Base-by-base conservation (phyloP, 2,888 invertebrate genomes). In the Heliconius ismenius region DNA sequence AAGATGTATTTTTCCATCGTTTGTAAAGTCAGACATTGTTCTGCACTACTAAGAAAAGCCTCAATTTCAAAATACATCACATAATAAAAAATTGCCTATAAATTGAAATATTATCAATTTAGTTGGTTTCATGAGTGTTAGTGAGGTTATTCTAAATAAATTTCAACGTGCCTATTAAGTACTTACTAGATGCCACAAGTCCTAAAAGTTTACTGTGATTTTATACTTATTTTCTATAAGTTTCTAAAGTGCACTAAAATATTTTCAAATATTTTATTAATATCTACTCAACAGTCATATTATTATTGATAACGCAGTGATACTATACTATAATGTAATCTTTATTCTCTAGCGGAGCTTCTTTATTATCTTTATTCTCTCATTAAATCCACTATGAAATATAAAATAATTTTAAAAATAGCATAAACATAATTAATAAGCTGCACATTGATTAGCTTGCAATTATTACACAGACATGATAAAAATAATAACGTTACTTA, bases 401-500 rank as follows among this genome's bases (percentile, higher is more conserved):
- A 65, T 24, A 65, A 65, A 39, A 36, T 36, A 54, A 21, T 13
- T 36, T 0, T 13, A 39, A 4, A 18, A 39, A 11, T 39, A 67
- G 39, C 39, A 67, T 11, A 62, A 26, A 62, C 2, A n/a, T 13
- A n/a, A 28, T 58, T 21, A n/a, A 70, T 7, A 32, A 58, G n/a
- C n/a, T 21, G n/a, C 15, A 32, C 15, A 70, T n/a, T 58, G 3
- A 58, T 70, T n/a, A 6, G 70, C 28, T 70, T 58, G 54, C 2
- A 67, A 39, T 67, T 24, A 15, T 24, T 36, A 73, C 39, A 62
- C 24, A 73, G 9, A 24, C 24, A 58, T 4, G 32, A 21, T 62
- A 73, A 62, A 76, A 60, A 75, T 28, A 75, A 32, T 72, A 26
- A 13, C 60, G 54, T 70, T 78, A 78, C 77, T 77, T 77, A 77